Evolutionary conservation across 2,113 vertebrate species (phyloP), one percentile per base, ranked within the genome.

Genomic region (Dinomys branickii): DNA sequence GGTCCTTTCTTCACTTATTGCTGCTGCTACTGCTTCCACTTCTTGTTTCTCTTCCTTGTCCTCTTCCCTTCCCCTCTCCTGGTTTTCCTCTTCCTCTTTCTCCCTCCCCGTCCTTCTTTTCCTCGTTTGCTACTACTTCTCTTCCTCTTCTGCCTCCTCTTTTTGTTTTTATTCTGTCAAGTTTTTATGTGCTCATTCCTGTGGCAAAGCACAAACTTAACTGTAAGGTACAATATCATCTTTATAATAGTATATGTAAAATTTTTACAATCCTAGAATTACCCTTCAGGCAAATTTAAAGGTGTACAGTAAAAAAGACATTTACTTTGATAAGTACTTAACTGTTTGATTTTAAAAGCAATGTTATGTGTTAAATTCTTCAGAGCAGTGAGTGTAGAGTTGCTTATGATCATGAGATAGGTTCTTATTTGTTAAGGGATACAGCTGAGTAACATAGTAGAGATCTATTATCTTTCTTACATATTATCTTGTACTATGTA

Each of bases 191-290:
- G 17, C 28, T 73, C 2, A 83, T n/a, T 89, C 8, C 8, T 93
- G 11, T 75, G 24, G 20, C 65, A 24, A 63, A 16, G 75, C 22
- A 59, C 8, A 94, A 75, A 81, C 56, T 85, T 56, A 86, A 65
- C 88, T 80, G 11, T 14, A 75, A 30, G 41, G 33, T 63, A 85
- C 85, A 67, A 52, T 71, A 80, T 54, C 58, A 56, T 63, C 71
- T 92, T 94, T 81, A 80, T 85, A 50, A 75, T 92, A n/a, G 41
- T 61, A 3, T 35, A 52, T 73, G 58, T 50, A 95, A 88, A 82
- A 83, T 84, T 67, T 65, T 58, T 87, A 33, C 10, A 81, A 59
- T 80, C 16, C n/a, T 75, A 52, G 80, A 81, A 12, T 90, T 7
- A 87, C 4, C 17, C 4, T 41, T 88, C 54, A 85, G 50, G 63